These are phyloP conservation scores for Aspidapion aeneum DNA, from an alignment of 2,888 invertebrate species.

Conservation along the genomic window DNA sequence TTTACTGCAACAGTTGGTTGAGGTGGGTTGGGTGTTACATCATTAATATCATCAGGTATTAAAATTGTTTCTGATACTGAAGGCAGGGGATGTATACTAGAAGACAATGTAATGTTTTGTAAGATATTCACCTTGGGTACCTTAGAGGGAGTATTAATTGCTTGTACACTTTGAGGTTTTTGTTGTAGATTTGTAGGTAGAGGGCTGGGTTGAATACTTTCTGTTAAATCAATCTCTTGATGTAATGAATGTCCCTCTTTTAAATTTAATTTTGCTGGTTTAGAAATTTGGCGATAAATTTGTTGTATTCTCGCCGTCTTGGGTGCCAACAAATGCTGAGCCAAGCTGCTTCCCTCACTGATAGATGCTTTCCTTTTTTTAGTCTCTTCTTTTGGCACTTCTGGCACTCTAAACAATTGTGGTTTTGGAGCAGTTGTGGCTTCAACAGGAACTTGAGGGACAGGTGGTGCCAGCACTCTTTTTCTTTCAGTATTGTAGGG, in stretches of 20 bases:
- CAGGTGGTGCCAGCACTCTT: constrained; percentile 33
- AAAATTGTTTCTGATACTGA: background rate
- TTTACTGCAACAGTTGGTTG: constrained; percentile 32
- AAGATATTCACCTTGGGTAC: constrained; percentile 40
- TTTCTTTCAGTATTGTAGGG: constrained; percentile 50
- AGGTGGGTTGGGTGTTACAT: background rate
- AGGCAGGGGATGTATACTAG: constrained; percentile 21
- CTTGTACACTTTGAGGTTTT: background rate
- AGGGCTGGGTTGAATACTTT: background rate
- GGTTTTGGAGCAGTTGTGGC: constrained; percentile 28
- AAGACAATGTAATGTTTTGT: constrained; percentile 41
- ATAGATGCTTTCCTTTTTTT: constrained; percentile 42
- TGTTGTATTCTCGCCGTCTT: constrained; percentile 47
- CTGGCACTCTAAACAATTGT: constrained; percentile 40
- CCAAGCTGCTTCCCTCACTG: constrained; percentile 41
- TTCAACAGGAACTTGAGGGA: constrained; percentile 14
- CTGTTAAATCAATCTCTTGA: background rate
- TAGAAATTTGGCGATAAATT: constrained; percentile 41
- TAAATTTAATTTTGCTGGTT: background rate
- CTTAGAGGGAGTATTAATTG: constrained; percentile 18
- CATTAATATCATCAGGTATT: background rate
- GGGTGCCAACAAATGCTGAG: constrained; percentile 44
- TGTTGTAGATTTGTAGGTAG: background rate
- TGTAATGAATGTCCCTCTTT: background rate
- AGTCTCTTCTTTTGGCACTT: constrained; percentile 46